phyloP scores from a whole-genome alignment of 2,113 vertebrate species.

The Genyomyrus donnyi region DNA sequence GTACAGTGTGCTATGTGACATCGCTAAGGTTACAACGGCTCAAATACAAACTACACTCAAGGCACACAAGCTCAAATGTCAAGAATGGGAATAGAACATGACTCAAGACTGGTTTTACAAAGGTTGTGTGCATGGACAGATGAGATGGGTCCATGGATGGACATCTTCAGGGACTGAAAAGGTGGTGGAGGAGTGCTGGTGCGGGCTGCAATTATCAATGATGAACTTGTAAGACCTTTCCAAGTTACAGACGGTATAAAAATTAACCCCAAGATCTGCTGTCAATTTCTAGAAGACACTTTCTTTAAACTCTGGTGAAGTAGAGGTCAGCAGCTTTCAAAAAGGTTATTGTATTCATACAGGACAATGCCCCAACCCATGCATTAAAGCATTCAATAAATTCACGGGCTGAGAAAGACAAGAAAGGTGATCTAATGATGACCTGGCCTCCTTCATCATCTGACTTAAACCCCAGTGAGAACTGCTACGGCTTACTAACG shows the following conservation, averaged over 20 bases:
- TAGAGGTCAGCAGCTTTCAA: not conserved
- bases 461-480: not conserved
- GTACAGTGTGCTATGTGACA: not conserved
- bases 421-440: not conserved
- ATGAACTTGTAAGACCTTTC: not conserved
- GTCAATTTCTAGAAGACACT: not conserved
- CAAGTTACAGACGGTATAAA: not conserved
- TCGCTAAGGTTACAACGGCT: not conserved
- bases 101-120: not conserved
- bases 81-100: not conserved
- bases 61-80: not conserved
- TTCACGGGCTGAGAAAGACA: not conserved
- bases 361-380: not conserved
- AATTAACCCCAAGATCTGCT: not conserved
- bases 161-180: not conserved
- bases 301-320: not conserved
- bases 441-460: not conserved
- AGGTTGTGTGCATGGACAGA: not conserved
- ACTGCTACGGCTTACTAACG: not conserved
- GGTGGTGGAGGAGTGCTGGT: not conserved
- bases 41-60: not conserved
- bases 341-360: not conserved
- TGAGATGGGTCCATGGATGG: not conserved
- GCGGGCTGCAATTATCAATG: not conserved
- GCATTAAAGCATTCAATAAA: not conserved